Evolutionary conservation across 2,888 invertebrate species (phyloP).

Genomic region (Metalampra italica): DNA sequence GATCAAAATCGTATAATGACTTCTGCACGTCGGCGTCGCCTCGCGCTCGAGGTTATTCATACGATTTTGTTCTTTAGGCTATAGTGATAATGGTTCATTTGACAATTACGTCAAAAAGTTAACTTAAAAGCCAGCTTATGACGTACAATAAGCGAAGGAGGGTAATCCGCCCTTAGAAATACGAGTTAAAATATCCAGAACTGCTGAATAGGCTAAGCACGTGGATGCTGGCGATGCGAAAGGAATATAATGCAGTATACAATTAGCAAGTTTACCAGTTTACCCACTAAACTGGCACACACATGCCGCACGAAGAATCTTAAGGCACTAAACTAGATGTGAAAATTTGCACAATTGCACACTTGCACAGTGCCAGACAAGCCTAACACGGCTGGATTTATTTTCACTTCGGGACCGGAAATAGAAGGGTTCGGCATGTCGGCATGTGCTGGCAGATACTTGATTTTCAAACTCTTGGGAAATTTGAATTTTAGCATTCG

Average conservation of each 20-base stretch:
- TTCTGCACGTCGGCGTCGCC: too few relatives aligned
- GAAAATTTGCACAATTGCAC: slow-evolving; percentile 11
- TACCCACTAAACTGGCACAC: neutral
- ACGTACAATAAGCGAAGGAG: too few relatives aligned
- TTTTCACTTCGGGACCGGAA: slow-evolving; percentile 12
- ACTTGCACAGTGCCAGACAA: slow-evolving; percentile 2
- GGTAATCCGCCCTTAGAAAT: too few relatives aligned
- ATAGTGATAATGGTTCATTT: too few relatives aligned
- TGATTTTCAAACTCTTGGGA: neutral
- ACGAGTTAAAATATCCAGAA: too few relatives aligned
- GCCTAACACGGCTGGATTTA: slow-evolving; percentile 8
- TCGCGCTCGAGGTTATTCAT: too few relatives aligned
- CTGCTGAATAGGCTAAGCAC: too few relatives aligned
- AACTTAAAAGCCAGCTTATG: too few relatives aligned
- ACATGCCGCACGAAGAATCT: neutral
- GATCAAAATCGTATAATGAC: too few relatives aligned
- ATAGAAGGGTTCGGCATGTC: slow-evolving; percentile 8
- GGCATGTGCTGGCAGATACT: neutral
- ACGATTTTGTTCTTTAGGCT: too few relatives aligned
- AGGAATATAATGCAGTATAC: neutral
- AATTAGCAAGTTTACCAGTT: neutral
- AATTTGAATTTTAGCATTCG: neutral
- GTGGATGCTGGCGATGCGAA: neutral
- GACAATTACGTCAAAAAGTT: too few relatives aligned
- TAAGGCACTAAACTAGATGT: neutral